Evolutionary conservation across 2,113 vertebrate species (phyloP), one percentile per base, ranked within the genome.

Genomic region (Andinoacara biseriatus): DNA sequence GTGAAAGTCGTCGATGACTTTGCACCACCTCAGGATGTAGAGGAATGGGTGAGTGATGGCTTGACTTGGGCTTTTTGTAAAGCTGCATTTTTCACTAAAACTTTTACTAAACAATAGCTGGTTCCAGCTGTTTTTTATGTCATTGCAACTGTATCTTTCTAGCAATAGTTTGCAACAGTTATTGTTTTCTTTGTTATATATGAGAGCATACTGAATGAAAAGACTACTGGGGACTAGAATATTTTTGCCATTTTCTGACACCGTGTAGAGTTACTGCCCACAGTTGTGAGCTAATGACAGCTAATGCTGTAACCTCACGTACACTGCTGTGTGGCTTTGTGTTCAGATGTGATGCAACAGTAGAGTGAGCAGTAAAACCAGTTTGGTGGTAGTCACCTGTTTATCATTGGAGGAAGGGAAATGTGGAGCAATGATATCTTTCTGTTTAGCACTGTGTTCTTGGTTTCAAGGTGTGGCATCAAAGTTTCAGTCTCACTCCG

Each of bases 21-120:
- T 9, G 90, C 91, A 14, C 87, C 95, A 2, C 95, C 96, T 2
- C 93, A 95, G 13, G 93, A 95, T 72, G 96, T 98, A 0, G 97
- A 97, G 91, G 96, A 96, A 9, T 98, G 97, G 97, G 97, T 98
- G 91, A 95, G 96, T 83, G 18, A 17, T 11, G 22, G 8, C 7
- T 29, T 31, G 40, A 33, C 29, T 31, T 72, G 17, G 46, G 46
- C 46, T 38, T 38, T 38, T 10, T 9, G 35, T 38, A 38, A 38
- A 38, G 35, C 9, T 38, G 9, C 35, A 3, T 38, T 38, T 38
- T 38, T 10, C 9, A 38, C 35, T 10, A 35, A 35, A 35, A 35
- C 35, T 35, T 4, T 9, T 8, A 35, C 7, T 9, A 38, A 10
- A 38, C 9, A 38, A 38, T 9, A 38, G 35, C 35, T 38, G 35